Evolutionary conservation across 2,113 vertebrate genomes (phyloP), one percentile per base, ranked within the genome.

Genomic region (Catharus fuscescens): DNA sequence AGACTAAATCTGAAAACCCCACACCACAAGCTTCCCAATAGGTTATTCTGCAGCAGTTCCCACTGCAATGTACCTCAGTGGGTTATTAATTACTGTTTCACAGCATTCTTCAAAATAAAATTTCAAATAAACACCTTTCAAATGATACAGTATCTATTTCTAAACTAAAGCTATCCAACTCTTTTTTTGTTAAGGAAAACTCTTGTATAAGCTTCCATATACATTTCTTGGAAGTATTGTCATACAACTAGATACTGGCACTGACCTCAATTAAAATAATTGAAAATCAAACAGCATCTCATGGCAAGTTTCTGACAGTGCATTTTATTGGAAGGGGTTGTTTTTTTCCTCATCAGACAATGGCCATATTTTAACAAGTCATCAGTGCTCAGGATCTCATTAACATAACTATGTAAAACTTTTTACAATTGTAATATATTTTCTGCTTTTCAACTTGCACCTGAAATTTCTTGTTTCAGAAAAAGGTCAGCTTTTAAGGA

Each of bases 1-100:
- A 99, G 97, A 98, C 98, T 98, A 99, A 99, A 98, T 98, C 99
- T 20, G 99, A 99, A 98, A 99, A 99, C 97, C 98, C 99, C 48
- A 99, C 99, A n/a, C 98, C 99, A 36, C 99, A 99, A 95, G 98
- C 99, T 93, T 99, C 99, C 54, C 99, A 99, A 97, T 99, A 98
- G 97, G 92, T 88, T 69, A 36, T 50, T 56, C 66, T 21, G 84
- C 93, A 62, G 62, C 70, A n/a, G 48, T 44, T 20, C 60, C 93
- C 80, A 31, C 94, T 78, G 84, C 66, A 76, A 23, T 36, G 14
- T 83, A 57, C 81, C 87, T 57, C 90, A 65, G 67, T 69, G 95
- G 96, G 93, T 77, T 71, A 72, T 73, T 71, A 69, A 78, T 91
- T 97, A 81, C 88, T 65, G 69, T 92, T 70, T 84, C 97, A 92